A percentile compares a stretch with the other conserved stretches of the same genome.
Evolutionary conservation across 2,797 vertebrate genomes (phyloP).

Genomic region (Scleropages formosus): DNA sequence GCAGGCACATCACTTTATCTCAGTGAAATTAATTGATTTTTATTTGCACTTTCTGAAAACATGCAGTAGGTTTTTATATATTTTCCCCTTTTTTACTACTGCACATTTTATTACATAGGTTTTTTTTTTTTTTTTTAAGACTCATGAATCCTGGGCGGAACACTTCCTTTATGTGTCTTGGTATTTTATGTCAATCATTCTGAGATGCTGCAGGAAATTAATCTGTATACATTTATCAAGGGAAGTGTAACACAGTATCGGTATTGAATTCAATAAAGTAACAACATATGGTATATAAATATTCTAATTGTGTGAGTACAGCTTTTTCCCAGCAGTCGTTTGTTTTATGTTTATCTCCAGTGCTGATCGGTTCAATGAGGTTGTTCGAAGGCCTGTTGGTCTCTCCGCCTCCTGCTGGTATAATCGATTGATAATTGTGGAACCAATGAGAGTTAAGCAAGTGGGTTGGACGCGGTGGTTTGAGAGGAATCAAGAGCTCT

Average conservation of each 20-base stretch:
- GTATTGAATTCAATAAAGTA: background rate
- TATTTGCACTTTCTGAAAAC: no score
- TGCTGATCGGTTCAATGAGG: background rate
- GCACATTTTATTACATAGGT: no score
- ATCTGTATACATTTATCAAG: background rate
- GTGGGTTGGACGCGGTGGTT: background rate
- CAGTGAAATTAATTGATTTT: no score
- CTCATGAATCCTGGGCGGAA: background rate
- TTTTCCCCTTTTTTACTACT: background rate
- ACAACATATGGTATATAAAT: background rate
- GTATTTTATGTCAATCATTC: background rate
- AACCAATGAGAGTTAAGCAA: background rate
- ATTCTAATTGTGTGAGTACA: background rate
- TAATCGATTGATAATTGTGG: background rate
- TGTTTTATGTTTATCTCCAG: background rate
- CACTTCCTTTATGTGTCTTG: background rate
- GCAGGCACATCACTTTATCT: background rate
- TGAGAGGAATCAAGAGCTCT: background rate
- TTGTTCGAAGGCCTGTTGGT: background rate
- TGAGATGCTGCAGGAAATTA: background rate
- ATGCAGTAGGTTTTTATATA: background rate
- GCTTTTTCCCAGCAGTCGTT: background rate
- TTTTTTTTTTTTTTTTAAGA: background rate
- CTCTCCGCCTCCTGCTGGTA: background rate
- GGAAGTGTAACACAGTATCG: background rate